Evolutionary conservation across 2,888 invertebrate species (phyloP), one percentile per base, ranked within the genome.

Genomic region (Galerucella pusilla): DNA sequence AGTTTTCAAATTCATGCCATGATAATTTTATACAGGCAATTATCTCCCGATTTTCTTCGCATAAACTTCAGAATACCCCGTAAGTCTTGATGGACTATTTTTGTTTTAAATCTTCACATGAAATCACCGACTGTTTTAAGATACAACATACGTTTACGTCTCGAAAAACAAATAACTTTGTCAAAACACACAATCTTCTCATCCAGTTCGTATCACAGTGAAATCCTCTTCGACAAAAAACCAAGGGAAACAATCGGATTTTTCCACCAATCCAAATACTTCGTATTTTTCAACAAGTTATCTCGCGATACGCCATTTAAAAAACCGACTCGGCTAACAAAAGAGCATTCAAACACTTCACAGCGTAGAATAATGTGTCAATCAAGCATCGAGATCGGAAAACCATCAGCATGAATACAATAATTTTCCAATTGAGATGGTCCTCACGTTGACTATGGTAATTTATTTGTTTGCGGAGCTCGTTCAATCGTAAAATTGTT

Each of bases 311-410:
- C 71, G 71, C 71, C 68, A 71, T 68, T 71, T 68, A 71, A 66
- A 57, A 60, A 74, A 64, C 72, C 35, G 69, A 74, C 54, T 64
- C 61, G 45, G 52, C 78, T 76, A 78, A 77, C 77, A 79, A 79
- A 79, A 78, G 75, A 71, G 77, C 78, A 75, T 70, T 66, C 68
- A 71, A 77, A 73, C 76, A 74, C 77, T 75, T 79, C 75, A 75
- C 79, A 79, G 75, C 77, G 75, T 80, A 80, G 82, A 84, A 79
- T 84, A 83, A 85, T 84, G 84, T 83, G 83, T 83, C 84, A 83
- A 84, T 84, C 83, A 83, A 81, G 76, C 76, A 71, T 65, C 71
- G 79, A 77, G 77, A 78, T 79, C 75, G 79, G 79, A 80, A 81
- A 81, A 78, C 74, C 78, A 79, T 79, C 77, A 78, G 77, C 76